phyloP scores from a whole-genome alignment of 1,140 invertebrate species.

The Drosophila murphyi region DNA sequence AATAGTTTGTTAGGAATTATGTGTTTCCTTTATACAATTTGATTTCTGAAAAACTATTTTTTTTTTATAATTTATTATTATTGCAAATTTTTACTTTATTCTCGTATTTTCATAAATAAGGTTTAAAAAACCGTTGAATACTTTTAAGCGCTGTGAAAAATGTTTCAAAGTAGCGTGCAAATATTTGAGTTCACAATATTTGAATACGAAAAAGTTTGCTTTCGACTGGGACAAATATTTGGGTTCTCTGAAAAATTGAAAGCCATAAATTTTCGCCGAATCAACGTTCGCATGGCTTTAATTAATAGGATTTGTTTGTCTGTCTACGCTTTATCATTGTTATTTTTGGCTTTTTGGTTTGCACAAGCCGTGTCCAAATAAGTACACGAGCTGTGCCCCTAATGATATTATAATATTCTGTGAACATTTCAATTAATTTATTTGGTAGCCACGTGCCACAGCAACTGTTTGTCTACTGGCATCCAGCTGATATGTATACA shows the following conservation, averaged over 20 bases:
- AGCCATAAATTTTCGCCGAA: slow-evolving; percentile 68
- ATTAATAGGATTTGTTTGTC: slow-evolving; percentile 49
- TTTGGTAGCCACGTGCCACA: slow-evolving; percentile 68
- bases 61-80: too few relatives aligned
- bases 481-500: slow-evolving; percentile 36
- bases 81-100: too few relatives aligned
- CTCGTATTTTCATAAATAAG: too few relatives aligned
- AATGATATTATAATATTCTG: slow-evolving; percentile 70
- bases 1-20: too few relatives aligned
- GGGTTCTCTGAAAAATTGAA: slow-evolving; percentile 63
- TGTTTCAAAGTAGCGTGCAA: slow-evolving; percentile 25
- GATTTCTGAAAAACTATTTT: too few relatives aligned
- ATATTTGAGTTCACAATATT: slow-evolving; percentile 65
- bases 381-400: slow-evolving; percentile 39
- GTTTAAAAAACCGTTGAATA: slow-evolving; percentile 25
- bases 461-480: slow-evolving; percentile 32
- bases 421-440: slow-evolving; percentile 60
- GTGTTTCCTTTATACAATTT: too few relatives aligned
- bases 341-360: slow-evolving; percentile 23
- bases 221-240: slow-evolving; percentile 58
- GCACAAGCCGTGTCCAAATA: slow-evolving; percentile 43
- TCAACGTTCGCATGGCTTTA: slow-evolving; percentile 69
- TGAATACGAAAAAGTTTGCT: slow-evolving; percentile 35
- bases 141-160: slow-evolving; percentile 25
- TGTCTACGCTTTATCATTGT: background rate